Percentiles rank a stretch among this genome's conserved stretches.
Conservation (phyloP, 2,113 vertebrate genomes). For the Pholis gunnellus region DNA sequence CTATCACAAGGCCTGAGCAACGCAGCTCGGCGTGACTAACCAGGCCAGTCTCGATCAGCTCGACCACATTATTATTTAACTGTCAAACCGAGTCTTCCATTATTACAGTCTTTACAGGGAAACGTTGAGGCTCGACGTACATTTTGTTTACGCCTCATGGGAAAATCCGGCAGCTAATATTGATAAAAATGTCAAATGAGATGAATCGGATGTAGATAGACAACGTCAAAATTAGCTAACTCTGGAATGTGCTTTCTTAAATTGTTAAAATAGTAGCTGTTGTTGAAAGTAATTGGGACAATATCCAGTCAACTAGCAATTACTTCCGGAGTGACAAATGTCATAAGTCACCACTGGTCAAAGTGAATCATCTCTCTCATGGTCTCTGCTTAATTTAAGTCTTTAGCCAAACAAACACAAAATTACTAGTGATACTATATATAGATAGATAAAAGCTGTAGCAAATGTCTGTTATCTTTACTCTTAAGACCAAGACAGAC, state of each 20-base stretch:
- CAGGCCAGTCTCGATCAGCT: conserved; percentile 49
- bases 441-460: background rate
- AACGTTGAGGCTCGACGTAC: background rate
- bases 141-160: background rate
- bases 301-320: background rate
- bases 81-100: background rate
- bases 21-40: conserved; percentile 49
- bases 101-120: background rate
- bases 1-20: conserved; percentile 64
- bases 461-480: background rate
- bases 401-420: background rate
- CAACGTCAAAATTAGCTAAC: background rate
- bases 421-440: background rate
- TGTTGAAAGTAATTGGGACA: background rate
- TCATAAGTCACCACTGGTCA: conserved; percentile 45
- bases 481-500: background rate
- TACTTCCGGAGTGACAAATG: conserved; percentile 3
- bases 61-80: background rate
- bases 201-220: conserved; percentile 13
- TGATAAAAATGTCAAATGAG: background rate
- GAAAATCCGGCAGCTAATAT: background rate
- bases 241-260: background rate
- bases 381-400: background rate
- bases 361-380: conserved; percentile 38
- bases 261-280: background rate